These are phyloP conservation scores for Luidia sarsii DNA, from an alignment of 53 echinoderm and acorn worm genomes.

Conservation along the genomic window DNA sequence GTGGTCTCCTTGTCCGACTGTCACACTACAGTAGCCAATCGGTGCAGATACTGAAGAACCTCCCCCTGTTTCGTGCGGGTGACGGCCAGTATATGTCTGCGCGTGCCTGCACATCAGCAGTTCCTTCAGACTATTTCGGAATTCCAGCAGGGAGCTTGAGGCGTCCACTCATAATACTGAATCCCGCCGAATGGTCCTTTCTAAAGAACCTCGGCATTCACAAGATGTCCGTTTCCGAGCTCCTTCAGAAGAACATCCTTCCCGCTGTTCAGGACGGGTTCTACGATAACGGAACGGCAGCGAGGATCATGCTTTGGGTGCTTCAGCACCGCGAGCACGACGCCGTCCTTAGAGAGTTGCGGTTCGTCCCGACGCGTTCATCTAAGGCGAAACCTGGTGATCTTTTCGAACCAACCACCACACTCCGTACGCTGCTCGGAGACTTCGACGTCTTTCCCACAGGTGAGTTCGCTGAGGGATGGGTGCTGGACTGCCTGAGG, in stretches of 20 bases:
- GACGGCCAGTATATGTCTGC: slow-evolving; percentile 4
- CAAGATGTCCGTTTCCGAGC: not conserved
- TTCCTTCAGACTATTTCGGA: not conserved
- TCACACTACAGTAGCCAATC: no score
- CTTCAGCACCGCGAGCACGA: slow-evolving; percentile 2
- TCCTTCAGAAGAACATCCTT: slow-evolving; percentile 13
- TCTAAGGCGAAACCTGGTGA: slow-evolving; percentile 21
- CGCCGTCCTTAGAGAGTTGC: slow-evolving; percentile 1
- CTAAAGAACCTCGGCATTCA: no score
- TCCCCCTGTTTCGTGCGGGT: slow-evolving; percentile 30
- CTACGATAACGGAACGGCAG: not conserved
- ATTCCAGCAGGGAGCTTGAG: slow-evolving; percentile 8
- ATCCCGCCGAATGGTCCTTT: no score
- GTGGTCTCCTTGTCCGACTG: slow-evolving; percentile 3
- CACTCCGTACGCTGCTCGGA: slow-evolving; percentile 41
- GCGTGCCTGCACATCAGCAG: not conserved
- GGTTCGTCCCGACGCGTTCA: slow-evolving; percentile 62
- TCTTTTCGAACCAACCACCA: slow-evolving; percentile 60
- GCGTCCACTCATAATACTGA: no score
- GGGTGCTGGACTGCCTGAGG: slow-evolving; percentile 6
- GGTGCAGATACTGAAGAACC: not conserved
- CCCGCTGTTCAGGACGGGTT: slow-evolving; percentile 1
- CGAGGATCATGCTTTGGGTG: slow-evolving; percentile 44
- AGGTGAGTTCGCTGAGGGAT: not conserved
- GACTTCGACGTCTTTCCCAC: slow-evolving; percentile 60